Conservation (phyloP, 2,797 vertebrate species). For the Spinibarbus caldwelli region DNA sequence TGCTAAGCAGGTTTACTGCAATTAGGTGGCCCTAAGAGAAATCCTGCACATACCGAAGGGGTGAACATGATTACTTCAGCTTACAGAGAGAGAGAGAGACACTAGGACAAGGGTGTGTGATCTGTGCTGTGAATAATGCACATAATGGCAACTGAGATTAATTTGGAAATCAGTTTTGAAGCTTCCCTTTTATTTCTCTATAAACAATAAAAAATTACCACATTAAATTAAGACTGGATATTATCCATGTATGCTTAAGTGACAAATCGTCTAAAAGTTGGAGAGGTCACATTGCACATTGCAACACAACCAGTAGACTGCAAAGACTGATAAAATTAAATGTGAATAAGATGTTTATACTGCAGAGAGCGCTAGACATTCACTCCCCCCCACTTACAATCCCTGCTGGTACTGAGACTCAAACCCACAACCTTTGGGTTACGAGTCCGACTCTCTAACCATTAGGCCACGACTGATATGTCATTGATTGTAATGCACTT, state of each 20-base stretch:
- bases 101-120: conserved; percentile 40
- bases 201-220: neutral
- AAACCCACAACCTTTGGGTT: too few relatives aligned
- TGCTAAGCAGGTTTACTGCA: conserved; percentile 50
- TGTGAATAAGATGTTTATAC: neutral
- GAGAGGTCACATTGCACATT: neutral
- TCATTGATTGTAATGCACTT: too few relatives aligned
- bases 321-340: neutral
- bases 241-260: neutral
- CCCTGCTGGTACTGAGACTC: too few relatives aligned
- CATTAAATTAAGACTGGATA: neutral
- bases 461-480: too few relatives aligned
- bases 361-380: too few relatives aligned
- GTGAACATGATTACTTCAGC: conserved; percentile 49
- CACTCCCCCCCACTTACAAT: too few relatives aligned
- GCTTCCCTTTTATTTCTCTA: neutral
- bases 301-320: neutral
- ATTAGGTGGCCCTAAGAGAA: conserved; percentile 52
- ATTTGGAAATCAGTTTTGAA: neutral
- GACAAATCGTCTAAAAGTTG: neutral
- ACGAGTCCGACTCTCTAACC: too few relatives aligned
- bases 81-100: conserved; percentile 33
- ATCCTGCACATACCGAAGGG: conserved; percentile 28
- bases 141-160: neutral
- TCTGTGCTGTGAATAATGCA: conserved; percentile 39